These are phyloP conservation scores for Sycophila sp. DNA, from an alignment of 1,140 invertebrate species.

Conservation along the genomic window DNA sequence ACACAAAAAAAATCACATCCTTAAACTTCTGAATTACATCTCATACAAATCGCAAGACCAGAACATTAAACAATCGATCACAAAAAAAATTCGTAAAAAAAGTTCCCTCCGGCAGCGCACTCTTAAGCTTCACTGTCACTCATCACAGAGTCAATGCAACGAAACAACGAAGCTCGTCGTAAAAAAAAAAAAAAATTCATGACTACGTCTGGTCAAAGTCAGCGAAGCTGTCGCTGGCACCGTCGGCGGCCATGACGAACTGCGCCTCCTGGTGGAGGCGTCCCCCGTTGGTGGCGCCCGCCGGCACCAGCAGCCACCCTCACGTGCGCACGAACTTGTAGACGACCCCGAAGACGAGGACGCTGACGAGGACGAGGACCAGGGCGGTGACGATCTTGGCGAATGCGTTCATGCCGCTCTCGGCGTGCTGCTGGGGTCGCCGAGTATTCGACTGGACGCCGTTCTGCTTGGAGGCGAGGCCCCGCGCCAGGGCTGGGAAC, in stretches of 20 bases:
- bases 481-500: conserved; percentile 77
- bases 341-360: conserved; percentile 79
- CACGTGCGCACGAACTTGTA: conserved; percentile 81
- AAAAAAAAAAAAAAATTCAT: too few relatives aligned
- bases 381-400: conserved; percentile 78
- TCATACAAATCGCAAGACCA: too few relatives aligned
- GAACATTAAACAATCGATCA: too few relatives aligned
- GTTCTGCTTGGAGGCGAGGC: conserved; percentile 72
- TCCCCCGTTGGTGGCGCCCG: conserved; percentile 46
- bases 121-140: too few relatives aligned
- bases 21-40: too few relatives aligned
- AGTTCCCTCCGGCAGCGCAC: too few relatives aligned
- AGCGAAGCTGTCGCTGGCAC: conserved; percentile 34
- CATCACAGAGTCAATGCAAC: too few relatives aligned
- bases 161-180: too few relatives aligned
- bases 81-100: too few relatives aligned
- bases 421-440: conserved; percentile 69
- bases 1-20: too few relatives aligned
- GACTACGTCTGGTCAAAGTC: too few relatives aligned
- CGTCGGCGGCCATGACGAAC: conserved; percentile 33
- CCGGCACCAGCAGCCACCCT: conserved; percentile 77
- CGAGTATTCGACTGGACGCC: conserved; percentile 48
- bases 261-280: conserved; percentile 35
- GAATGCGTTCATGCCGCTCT: conserved; percentile 75
- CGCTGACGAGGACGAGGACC: conserved; percentile 75